These are phyloP conservation scores for Puma concolor DNA, from an alignment of 2,113 vertebrate genomes.

Conservation along the genomic window DNA sequence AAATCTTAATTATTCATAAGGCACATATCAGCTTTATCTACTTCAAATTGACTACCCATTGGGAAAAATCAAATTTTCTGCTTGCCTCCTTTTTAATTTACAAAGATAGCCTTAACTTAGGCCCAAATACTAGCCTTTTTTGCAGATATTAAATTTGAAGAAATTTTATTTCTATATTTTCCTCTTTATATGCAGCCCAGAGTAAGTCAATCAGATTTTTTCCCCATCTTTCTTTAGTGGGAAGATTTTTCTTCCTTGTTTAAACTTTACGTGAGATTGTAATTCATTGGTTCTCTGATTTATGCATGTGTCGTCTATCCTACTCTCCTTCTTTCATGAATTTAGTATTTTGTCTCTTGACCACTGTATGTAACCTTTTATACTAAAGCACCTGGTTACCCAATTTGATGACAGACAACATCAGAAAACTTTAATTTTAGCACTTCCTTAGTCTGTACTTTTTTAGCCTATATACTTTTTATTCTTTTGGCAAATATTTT, in stretches of 20 bases:
- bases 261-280: not conserved
- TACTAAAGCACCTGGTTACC: not conserved
- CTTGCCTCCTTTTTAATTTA: not conserved
- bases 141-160: not conserved
- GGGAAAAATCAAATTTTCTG: not conserved
- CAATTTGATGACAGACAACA: not conserved
- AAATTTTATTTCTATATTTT: not conserved
- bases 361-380: not conserved
- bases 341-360: not conserved
- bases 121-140: not conserved
- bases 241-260: not conserved
- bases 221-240: not conserved
- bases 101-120: not conserved
- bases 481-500: not conserved
- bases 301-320: not conserved
- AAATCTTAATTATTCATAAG: not conserved
- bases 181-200: not conserved
- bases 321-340: not conserved
- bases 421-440: not conserved
- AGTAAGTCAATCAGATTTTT: not conserved
- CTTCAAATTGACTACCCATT: not conserved
- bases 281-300: not conserved
- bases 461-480: not conserved
- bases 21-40: not conserved
- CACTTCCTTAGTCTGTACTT: not conserved